Conservation (phyloP, 2,797 vertebrate species). For the Cottoperca gobio region DNA sequence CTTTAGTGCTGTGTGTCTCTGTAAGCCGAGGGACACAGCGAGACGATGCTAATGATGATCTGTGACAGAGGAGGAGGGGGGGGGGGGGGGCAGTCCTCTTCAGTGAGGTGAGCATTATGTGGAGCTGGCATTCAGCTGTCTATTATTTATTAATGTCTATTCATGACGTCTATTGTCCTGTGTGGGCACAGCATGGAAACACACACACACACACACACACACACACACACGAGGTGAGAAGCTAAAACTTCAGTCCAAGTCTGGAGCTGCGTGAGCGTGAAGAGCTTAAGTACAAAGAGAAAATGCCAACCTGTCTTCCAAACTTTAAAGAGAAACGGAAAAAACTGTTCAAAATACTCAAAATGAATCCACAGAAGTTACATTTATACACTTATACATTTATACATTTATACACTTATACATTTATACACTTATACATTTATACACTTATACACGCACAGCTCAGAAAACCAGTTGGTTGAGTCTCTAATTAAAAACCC, state of each 20-base stretch:
- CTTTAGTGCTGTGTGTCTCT: constrained; percentile 57
- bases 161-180: constrained; percentile 61
- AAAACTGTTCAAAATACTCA: not conserved
- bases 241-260: constrained; percentile 53
- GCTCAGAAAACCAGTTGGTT: constrained; percentile 46
- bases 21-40: constrained; percentile 55
- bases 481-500: constrained; percentile 42
- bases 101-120: constrained; percentile 53
- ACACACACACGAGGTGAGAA: constrained; percentile 50
- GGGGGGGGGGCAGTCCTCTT: constrained; percentile 34
- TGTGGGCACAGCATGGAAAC: constrained; percentile 66
- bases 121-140: constrained; percentile 49
- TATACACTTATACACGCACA: no score
- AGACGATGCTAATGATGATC: constrained; percentile 69
- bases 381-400: no score
- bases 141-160: constrained; percentile 73
- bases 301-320: not conserved
- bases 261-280: not conserved
- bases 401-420: no score
- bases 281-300: constrained; percentile 9
- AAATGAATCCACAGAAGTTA: not conserved
- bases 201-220: constrained; percentile 36
- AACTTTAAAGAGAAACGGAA: not conserved
- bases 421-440: no score
- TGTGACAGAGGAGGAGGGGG: constrained; percentile 35